Conservation (phyloP, 2,113 vertebrate genomes). For the Salvator merianae region DNA sequence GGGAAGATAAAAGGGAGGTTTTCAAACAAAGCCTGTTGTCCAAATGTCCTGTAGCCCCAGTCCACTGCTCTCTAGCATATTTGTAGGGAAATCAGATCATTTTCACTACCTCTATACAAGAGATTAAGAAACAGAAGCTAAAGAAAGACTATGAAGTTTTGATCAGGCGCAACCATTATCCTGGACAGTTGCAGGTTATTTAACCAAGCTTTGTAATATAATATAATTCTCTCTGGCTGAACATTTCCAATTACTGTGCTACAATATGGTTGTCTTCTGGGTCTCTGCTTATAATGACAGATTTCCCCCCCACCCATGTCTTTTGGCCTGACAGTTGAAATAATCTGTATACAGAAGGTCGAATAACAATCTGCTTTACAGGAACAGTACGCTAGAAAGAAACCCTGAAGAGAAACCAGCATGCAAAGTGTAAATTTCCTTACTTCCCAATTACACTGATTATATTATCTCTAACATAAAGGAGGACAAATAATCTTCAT, state of each 20-base stretch:
- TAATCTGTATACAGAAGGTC: slow-evolving; percentile 6
- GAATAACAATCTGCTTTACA: not conserved
- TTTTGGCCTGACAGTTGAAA: not conserved
- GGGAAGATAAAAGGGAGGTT: no score
- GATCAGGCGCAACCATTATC: not conserved
- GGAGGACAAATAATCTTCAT: slow-evolving; percentile 24
- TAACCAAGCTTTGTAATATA: slow-evolving; percentile 10
- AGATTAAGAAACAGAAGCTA: not conserved
- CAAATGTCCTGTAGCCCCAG: no score
- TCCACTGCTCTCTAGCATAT: not conserved
- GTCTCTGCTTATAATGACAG: slow-evolving; percentile 6
- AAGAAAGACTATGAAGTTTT: slow-evolving; percentile 2
- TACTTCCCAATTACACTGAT: slow-evolving; percentile 17
- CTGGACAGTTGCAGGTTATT: slow-evolving; percentile 17
- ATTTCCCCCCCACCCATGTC: not conserved
- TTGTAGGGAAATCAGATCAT: not conserved
- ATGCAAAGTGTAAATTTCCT: not conserved
- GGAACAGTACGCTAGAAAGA: slow-evolving; percentile 13
- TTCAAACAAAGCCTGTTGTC: no score
- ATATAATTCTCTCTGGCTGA: slow-evolving; percentile 23
- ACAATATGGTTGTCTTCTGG: slow-evolving; percentile 23
- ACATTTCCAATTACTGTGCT: slow-evolving; percentile 30
- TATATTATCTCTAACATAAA: slow-evolving; percentile 1
- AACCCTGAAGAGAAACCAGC: not conserved
- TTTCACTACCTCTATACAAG: not conserved